A percentile compares a stretch with the other conserved stretches of the same genome.
phyloP scores from a whole-genome alignment of 2,888 invertebrate species.

The Leptogaster cylindrica region DNA sequence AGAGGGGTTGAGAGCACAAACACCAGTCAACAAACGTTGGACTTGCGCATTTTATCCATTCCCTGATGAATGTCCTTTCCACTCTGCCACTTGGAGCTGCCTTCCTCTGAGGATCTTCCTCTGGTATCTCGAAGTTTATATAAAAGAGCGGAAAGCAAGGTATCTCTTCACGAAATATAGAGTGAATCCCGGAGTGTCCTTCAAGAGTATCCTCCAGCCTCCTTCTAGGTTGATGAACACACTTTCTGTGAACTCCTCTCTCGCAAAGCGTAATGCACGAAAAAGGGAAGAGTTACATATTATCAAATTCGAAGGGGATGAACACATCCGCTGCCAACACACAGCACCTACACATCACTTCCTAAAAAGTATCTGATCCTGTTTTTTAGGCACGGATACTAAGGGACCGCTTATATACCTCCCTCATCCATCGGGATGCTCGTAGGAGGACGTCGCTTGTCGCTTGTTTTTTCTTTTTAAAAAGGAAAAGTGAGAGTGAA shows the following conservation, averaged over 20 bases:
- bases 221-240: too few species aligned
- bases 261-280: background rate
- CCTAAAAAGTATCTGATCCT: conserved; percentile 5
- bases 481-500: conserved; percentile 26
- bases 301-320: conserved; percentile 19
- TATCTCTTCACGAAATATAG: background rate
- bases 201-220: background rate
- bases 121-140: background rate
- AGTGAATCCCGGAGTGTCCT: conserved; percentile 1
- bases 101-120: conserved; percentile 2
- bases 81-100: background rate
- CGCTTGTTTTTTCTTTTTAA: conserved; percentile 4
- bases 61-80: too few species aligned
- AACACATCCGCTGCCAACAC: conserved; percentile 23
- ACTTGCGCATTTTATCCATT: conserved; percentile 23
- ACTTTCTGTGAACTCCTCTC: too few species aligned
- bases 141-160: background rate
- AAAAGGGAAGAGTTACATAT: conserved; percentile 1
- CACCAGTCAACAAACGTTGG: background rate
- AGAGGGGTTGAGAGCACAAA: background rate
- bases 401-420: conserved; percentile 4
- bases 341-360: conserved; percentile 35
- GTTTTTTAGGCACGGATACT: conserved; percentile 13
- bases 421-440: background rate
- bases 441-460: conserved; percentile 11